phyloP scores from a whole-genome alignment of 2,888 invertebrate genomes.

The Ennomos fuscantarius region DNA sequence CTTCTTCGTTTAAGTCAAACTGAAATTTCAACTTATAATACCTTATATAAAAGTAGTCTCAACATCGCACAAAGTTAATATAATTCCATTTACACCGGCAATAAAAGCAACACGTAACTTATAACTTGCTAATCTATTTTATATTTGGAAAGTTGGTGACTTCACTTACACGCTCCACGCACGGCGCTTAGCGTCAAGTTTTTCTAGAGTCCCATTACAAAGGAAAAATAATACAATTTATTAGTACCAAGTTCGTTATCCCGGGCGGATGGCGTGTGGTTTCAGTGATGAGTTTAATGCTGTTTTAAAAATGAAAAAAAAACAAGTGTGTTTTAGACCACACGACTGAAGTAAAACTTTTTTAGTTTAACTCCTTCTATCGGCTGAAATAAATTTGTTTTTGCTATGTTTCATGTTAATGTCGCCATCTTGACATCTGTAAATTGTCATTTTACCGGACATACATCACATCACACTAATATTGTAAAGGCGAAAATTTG shows the following conservation, averaged over 20 bases:
- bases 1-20: no score
- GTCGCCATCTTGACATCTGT: no score
- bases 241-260: constrained; percentile 50
- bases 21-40: not conserved
- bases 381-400: no score
- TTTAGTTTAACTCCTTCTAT: no score
- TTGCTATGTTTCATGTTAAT: no score
- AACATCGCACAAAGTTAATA: constrained; percentile 1
- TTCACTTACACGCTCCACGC: constrained; percentile 22
- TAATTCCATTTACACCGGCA: constrained; percentile 16
- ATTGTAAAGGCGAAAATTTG: no score
- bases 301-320: not conserved
- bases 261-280: constrained; percentile 30
- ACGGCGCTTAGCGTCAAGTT: constrained; percentile 27
- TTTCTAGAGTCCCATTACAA: constrained; percentile 44
- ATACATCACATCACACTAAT: no score
- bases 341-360: no score
- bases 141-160: constrained; percentile 14
- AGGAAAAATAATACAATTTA: constrained; percentile 56
- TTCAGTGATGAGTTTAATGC: constrained; percentile 24
- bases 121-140: constrained; percentile 25
- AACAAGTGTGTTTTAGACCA: no score
- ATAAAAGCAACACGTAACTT: constrained; percentile 19
- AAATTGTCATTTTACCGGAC: no score
- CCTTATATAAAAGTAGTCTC: constrained; percentile 7